Percentiles rank a stretch among this genome's conserved stretches.
phyloP scores from a whole-genome alignment of 2,113 vertebrate genomes.

The Australoheros scitulus region DNA sequence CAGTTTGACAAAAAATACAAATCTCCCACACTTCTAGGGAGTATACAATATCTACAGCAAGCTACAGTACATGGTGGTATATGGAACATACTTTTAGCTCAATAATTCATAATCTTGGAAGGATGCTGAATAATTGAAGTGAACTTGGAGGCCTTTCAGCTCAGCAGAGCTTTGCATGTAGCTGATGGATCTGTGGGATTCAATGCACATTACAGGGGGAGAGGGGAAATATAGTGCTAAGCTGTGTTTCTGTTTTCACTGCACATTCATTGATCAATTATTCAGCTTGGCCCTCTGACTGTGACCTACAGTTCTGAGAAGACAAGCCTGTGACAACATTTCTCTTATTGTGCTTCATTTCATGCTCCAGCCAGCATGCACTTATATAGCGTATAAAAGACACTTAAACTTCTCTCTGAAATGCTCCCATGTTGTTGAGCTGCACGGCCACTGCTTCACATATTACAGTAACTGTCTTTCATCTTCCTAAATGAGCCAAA shows the following conservation, averaged over 20 bases:
- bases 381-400: slow-evolving; percentile 47
- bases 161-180: slow-evolving; percentile 81
- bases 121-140: slow-evolving; percentile 86
- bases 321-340: slow-evolving; percentile 66
- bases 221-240: slow-evolving; percentile 82
- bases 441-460: slow-evolving; percentile 56
- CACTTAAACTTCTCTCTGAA: slow-evolving; percentile 51
- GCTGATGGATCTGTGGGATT: slow-evolving; percentile 83
- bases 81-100: slow-evolving; percentile 85
- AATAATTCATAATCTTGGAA: slow-evolving; percentile 85
- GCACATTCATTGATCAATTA: slow-evolving; percentile 83
- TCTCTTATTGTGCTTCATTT: slow-evolving; percentile 62
- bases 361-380: slow-evolving; percentile 46
- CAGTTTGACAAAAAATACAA: slow-evolving; percentile 48
- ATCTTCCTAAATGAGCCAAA: slow-evolving; percentile 72
- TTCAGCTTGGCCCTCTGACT: slow-evolving; percentile 78
- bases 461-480: slow-evolving; percentile 71
- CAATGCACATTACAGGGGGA: slow-evolving; percentile 78
- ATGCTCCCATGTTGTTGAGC: slow-evolving; percentile 51
- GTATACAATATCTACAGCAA: slow-evolving; percentile 66
- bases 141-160: slow-evolving; percentile 86
- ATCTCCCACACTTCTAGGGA: slow-evolving; percentile 62
- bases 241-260: slow-evolving; percentile 83
- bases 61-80: slow-evolving; percentile 69
- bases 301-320: slow-evolving; percentile 77